phyloP scores from a whole-genome alignment of 2,797 vertebrate species.

The Epinephelus awoara region DNA sequence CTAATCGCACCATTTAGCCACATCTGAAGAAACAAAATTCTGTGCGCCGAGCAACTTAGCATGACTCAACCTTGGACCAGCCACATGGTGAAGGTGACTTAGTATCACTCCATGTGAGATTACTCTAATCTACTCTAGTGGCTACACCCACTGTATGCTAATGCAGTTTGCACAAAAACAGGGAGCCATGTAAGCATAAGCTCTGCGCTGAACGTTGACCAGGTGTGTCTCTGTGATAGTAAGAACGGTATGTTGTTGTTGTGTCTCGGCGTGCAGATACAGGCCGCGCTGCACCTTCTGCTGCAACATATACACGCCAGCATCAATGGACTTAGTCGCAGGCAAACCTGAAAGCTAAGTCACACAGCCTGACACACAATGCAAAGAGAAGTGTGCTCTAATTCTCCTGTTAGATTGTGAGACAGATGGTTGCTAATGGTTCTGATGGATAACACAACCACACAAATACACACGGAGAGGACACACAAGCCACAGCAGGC shows the following conservation, averaged over 20 bases:
- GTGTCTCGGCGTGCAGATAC: slow-evolving; percentile 32
- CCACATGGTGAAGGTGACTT: slow-evolving; percentile 53
- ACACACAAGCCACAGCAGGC: slow-evolving; percentile 46
- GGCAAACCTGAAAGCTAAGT: slow-evolving; percentile 5
- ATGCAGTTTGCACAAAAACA: slow-evolving; percentile 43
- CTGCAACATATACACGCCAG: slow-evolving; percentile 1
- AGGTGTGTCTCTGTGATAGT: slow-evolving; percentile 37
- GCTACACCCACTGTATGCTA: slow-evolving; percentile 36
- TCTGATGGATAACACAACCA: slow-evolving; percentile 65
- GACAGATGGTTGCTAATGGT: slow-evolving; percentile 72
- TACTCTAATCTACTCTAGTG: slow-evolving; percentile 43
- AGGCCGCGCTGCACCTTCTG: slow-evolving; percentile 25
- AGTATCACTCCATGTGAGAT: slow-evolving; percentile 50
- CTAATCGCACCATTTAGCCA: slow-evolving; percentile 68
- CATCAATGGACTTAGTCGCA: neutral
- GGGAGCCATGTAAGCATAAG: neutral
- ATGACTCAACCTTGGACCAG: slow-evolving; percentile 44
- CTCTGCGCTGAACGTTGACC: slow-evolving; percentile 13
- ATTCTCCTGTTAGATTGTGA: slow-evolving; percentile 56
- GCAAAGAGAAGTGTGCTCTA: slow-evolving; percentile 29
- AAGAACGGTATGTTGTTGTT: slow-evolving; percentile 24
- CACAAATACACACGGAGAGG: slow-evolving; percentile 48
- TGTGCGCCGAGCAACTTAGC: slow-evolving; percentile 37
- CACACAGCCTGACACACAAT: slow-evolving; percentile 10
- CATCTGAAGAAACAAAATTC: slow-evolving; percentile 60